Percentiles rank a stretch among this genome's conserved stretches.
Conservation (phyloP, 2,888 invertebrate species). For the Euzetes globulus region DNA sequence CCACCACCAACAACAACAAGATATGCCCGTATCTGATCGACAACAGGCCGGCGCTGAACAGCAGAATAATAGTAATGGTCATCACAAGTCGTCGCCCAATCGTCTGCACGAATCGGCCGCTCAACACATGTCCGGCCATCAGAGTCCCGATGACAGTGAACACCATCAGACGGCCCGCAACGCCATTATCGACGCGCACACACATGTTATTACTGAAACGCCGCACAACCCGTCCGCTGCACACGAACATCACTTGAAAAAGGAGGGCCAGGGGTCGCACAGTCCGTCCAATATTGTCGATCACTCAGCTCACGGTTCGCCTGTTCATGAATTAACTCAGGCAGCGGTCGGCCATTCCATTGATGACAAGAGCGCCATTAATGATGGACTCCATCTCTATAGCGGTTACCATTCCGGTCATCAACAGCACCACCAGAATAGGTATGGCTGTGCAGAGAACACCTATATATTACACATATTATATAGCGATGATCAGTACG, state of each 20-base stretch:
- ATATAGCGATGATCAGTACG: not conserved
- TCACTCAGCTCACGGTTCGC: conserved; percentile 14
- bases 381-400: not conserved
- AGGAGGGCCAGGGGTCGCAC: not conserved
- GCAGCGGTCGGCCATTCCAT: not conserved
- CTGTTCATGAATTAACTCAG: conserved; percentile 9
- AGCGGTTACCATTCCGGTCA: conserved; percentile 1
- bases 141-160: not conserved
- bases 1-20: conserved; percentile 13
- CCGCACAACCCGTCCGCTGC: not conserved
- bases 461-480: not conserved
- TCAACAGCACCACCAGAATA: conserved; percentile 1
- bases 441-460: not conserved
- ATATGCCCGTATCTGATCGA: not conserved
- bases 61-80: not conserved
- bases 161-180: not conserved
- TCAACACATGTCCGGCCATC: not conserved
- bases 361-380: not conserved
- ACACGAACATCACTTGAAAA: not conserved
- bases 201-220: conserved; percentile 14
- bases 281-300: conserved; percentile 8
- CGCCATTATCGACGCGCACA: conserved; percentile 18
- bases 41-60: not conserved
- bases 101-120: not conserved
- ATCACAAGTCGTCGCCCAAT: not conserved